These are phyloP conservation scores for Polymixis flavicincta DNA, from an alignment of 2,888 invertebrate genomes.

Conservation along the genomic window DNA sequence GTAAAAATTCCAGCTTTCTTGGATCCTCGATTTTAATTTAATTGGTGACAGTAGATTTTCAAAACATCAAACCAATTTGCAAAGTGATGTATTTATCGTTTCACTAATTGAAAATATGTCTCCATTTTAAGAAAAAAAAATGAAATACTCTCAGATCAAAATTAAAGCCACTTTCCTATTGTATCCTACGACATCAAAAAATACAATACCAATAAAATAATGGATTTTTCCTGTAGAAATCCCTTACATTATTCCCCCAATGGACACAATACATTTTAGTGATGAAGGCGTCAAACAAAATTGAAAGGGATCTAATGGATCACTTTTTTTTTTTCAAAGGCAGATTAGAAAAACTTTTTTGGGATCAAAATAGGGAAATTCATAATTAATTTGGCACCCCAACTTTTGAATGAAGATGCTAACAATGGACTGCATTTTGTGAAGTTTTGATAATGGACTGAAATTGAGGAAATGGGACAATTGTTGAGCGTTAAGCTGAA, in stretches of 20 bases:
- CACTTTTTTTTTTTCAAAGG: conserved; percentile 70
- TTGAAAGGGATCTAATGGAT: conserved; percentile 77
- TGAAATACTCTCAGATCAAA: not conserved
- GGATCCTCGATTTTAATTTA: not conserved
- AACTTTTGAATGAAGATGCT: conserved; percentile 54
- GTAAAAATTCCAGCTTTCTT: no score
- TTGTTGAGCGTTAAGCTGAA: conserved; percentile 23
- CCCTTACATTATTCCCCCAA: conserved; percentile 67
- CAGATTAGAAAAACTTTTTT: conserved; percentile 72
- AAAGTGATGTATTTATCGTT: not conserved
- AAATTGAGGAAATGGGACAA: conserved; percentile 39
- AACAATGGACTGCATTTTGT: conserved; percentile 59
- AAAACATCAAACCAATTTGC: not conserved
- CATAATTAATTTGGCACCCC: conserved; percentile 74
- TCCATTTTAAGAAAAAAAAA: not conserved
- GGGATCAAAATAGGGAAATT: conserved; percentile 69
- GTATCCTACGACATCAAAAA: conserved; percentile 31
- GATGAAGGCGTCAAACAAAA: conserved; percentile 69
- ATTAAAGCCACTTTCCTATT: conserved; percentile 27
- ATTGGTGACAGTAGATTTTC: not conserved
- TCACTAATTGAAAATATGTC: conserved; percentile 11
- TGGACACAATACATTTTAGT: conserved; percentile 66
- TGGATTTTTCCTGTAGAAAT: conserved; percentile 55
- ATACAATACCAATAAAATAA: conserved; percentile 65
- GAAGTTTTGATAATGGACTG: conserved; percentile 38